Evolutionary conservation across 2,888 invertebrate species (phyloP), one percentile per base, ranked within the genome.

Genomic region (Eupithecia insigniata): DNA sequence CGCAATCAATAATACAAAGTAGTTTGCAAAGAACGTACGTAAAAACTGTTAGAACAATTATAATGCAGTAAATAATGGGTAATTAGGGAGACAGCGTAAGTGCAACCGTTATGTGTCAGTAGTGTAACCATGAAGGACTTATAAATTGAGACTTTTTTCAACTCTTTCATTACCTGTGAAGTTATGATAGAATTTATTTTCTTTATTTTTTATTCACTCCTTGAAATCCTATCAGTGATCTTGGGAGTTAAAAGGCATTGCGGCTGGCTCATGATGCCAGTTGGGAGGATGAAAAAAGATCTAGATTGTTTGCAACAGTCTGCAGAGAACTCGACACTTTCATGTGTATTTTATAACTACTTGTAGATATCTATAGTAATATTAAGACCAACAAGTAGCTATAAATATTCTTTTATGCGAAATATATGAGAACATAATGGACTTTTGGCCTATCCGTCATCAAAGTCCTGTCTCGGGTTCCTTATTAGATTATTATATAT

Each of bases 1-100:
- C 65, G 66, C 60, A 65, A 61, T 39, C 34, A 68, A 66, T 69
- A 32, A 22, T 69, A 78, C 75, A 76, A 76, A 71, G 76, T 76
- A 71, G 46, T 72, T 60, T 78, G 81, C 83, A 62, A 78, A 82
- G 83, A 85, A 84, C 86, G 77, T 71, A 82, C 51, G 82, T 76
- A 88, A 90, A 90, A 90, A 90, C 81, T 72, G 70, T 69, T 78
- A 76, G 76, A 85, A 84, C 86, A 86, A 88, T 90, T 89, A 87
- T 79, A 82, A 84, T 79, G 83, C 81, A 79, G 83, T 87, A 85
- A 85, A 88, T 87, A 85, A 85, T 82, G 76, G 82, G 69, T 85
- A 87, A 90, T 88, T 90, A 87, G 76, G 72, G 68, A 77, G 83
- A 81, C 83, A 81, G 81, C 80, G 84, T 85, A 86, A 83, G 86